These are phyloP conservation scores for Dysmachus trigonus DNA, from an alignment of 2,888 invertebrate species.

Conservation along the genomic window DNA sequence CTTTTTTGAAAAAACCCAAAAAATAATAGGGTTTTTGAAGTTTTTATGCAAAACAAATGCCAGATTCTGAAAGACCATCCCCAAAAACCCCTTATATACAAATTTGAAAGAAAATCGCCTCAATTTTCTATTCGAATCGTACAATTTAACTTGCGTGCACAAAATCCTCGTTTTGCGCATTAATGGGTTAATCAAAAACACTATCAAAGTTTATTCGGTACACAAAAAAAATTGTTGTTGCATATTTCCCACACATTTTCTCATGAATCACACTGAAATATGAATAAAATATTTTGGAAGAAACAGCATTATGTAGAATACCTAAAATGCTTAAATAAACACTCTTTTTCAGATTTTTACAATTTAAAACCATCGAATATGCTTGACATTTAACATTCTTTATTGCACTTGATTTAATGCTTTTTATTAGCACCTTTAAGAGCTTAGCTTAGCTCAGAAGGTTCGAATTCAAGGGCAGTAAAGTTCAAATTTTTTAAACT, in stretches of 20 bases:
- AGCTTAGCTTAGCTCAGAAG: background rate
- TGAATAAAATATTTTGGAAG: background rate
- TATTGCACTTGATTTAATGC: background rate
- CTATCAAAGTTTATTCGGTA: background rate
- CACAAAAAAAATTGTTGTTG: background rate
- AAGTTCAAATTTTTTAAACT: background rate
- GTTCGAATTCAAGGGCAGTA: background rate
- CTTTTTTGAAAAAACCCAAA: no score
- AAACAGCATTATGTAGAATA: background rate
- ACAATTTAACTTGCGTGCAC: no score
- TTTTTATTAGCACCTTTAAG: background rate
- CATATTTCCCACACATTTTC: background rate
- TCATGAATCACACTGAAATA: background rate
- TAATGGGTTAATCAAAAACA: background rate
- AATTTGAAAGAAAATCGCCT: no score
- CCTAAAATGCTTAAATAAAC: background rate
- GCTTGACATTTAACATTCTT: background rate
- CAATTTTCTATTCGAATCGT: no score
- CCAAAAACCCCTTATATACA: no score
- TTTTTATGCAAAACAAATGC: no score
- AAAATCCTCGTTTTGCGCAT: no score
- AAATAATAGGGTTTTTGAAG: no score
- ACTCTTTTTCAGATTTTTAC: background rate
- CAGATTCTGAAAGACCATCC: no score
- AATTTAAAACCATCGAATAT: background rate